Percentiles rank a stretch among this genome's conserved stretches.
These are phyloP conservation scores for Diplodus puntazzo DNA, from an alignment of 2,797 vertebrate species.

Conservation along the genomic window DNA sequence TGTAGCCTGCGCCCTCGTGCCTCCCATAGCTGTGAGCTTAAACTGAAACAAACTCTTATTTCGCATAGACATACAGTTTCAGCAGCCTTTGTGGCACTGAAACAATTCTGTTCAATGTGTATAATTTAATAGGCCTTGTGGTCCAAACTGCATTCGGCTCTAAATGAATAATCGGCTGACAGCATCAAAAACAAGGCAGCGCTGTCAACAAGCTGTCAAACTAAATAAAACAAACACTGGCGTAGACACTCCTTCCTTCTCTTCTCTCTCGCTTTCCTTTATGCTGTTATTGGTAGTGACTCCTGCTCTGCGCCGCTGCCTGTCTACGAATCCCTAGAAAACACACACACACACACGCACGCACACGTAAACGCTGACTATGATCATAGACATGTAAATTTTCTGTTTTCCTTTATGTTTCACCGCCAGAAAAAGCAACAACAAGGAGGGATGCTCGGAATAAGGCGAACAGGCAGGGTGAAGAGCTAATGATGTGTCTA, in stretches of 20 bases:
- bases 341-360: constrained; percentile 12
- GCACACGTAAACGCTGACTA: constrained; percentile 22
- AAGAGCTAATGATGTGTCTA: constrained; percentile 31
- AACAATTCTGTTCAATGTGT: constrained; percentile 70
- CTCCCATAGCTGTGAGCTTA: constrained; percentile 42
- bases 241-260: constrained; percentile 34
- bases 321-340: constrained; percentile 34
- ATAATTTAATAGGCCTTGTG: constrained; percentile 77
- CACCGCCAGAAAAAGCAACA: neutral
- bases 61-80: constrained; percentile 34
- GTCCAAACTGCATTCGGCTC: constrained; percentile 72
- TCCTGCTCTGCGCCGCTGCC: constrained; percentile 32
- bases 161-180: constrained; percentile 79
- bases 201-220: constrained; percentile 77
- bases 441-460: neutral
- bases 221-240: constrained; percentile 74
- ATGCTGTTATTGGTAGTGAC: constrained; percentile 45
- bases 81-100: constrained; percentile 35
- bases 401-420: constrained; percentile 31
- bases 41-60: constrained; percentile 56
- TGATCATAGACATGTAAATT: constrained; percentile 42
- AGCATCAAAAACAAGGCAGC: constrained; percentile 71
- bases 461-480: constrained; percentile 7
- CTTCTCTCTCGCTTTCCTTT: neutral
- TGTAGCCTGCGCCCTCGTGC: constrained; percentile 32